Percentiles rank a stretch among this genome's conserved stretches.
phyloP scores from a whole-genome alignment of 2,888 invertebrate genomes.

The Automeris io region DNA sequence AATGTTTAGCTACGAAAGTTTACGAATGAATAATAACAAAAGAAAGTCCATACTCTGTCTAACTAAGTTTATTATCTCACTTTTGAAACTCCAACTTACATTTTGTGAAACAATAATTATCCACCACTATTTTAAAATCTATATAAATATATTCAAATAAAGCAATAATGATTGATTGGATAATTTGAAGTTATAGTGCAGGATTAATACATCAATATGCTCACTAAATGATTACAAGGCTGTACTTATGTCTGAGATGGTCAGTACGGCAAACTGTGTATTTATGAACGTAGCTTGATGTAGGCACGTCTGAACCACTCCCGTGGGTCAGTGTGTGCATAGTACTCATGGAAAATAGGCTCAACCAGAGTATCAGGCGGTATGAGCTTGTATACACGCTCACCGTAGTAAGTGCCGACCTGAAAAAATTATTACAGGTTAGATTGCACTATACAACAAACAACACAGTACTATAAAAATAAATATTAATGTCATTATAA shows the following conservation, averaged over 20 bases:
- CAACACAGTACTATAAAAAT: no score
- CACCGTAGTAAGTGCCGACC: slow-evolving; percentile 92
- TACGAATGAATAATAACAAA: no score
- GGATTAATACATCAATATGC: not conserved
- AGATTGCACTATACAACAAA: no score
- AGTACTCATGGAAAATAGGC: slow-evolving; percentile 83
- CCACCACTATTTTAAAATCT: no score
- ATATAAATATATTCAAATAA: no score
- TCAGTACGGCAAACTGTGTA: not conserved
- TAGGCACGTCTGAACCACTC: slow-evolving; percentile 71
- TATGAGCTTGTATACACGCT: slow-evolving; percentile 85
- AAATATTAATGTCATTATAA: no score
- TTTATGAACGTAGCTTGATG: slow-evolving; percentile 75
- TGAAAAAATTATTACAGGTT: slow-evolving; percentile 23
- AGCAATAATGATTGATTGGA: no score
- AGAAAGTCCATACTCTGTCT: no score
- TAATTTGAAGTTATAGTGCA: no score
- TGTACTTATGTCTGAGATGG: not conserved
- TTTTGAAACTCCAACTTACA: not conserved
- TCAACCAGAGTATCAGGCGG: slow-evolving; percentile 79
- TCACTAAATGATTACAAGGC: not conserved
- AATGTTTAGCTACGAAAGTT: no score
- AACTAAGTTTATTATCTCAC: not conserved
- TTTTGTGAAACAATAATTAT: not conserved
- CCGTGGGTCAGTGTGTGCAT: slow-evolving; percentile 78